Evolutionary conservation across 2,113 vertebrate species (phyloP).

Genomic region (Cochlearius cochlearius): DNA sequence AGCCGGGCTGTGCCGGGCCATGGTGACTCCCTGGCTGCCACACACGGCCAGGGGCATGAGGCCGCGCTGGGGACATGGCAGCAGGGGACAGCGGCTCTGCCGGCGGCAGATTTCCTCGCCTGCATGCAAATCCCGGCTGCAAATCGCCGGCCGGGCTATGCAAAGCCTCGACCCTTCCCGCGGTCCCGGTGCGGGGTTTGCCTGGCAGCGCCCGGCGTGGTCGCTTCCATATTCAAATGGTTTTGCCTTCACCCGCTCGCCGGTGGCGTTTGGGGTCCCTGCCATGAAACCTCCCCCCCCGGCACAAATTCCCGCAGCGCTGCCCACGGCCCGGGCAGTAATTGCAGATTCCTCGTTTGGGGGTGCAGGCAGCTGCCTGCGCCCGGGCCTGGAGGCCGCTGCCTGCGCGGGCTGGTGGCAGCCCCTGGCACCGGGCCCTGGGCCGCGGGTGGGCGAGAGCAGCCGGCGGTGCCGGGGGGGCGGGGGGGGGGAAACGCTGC

Average conservation of each 20-base stretch:
- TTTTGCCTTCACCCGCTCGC: neutral
- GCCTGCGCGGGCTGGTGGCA: neutral
- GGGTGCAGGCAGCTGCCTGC: neutral
- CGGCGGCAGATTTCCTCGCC: neutral
- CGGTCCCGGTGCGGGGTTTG: accelerated
- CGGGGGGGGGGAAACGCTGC: neutral
- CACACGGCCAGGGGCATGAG: accelerated
- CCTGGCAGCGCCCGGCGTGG: accelerated
- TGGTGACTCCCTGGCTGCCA: neutral
- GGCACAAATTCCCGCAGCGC: neutral
- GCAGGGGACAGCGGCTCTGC: accelerated
- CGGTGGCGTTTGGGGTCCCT: neutral
- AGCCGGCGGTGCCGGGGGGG: neutral
- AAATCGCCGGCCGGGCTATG: neutral
- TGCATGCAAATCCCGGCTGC: neutral
- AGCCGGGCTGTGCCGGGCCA: too few relatives aligned
- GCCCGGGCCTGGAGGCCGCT: neutral
- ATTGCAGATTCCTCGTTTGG: neutral
- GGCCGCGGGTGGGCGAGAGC: neutral
- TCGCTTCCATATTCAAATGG: neutral
- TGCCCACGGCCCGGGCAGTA: neutral
- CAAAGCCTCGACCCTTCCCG: neutral
- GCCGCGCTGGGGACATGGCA: neutral
- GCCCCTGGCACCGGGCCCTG: neutral
- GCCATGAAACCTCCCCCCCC: accelerated